Evolutionary conservation across 2,113 vertebrate genomes (phyloP).

Genomic region (Cygnus atratus): DNA sequence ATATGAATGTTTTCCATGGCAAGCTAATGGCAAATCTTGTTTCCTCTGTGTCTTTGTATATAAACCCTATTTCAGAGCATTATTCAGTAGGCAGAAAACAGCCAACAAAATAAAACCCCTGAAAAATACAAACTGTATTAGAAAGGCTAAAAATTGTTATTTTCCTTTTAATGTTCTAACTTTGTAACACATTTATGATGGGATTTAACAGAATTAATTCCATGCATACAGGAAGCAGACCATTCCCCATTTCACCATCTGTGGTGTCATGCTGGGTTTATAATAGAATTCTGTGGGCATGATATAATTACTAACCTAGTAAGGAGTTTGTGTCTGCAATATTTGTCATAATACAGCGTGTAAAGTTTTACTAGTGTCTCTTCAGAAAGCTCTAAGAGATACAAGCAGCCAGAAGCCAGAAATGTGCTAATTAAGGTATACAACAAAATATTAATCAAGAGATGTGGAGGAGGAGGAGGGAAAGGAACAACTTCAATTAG

Average conservation of each 20-base stretch:
- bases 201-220: constrained; percentile 41
- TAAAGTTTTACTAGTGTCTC: constrained; percentile 41
- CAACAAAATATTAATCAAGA: constrained; percentile 62
- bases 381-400: constrained; percentile 21
- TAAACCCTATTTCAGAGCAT: neutral
- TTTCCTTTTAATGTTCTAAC: constrained; percentile 41
- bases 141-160: constrained; percentile 32
- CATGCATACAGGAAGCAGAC: neutral
- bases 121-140: constrained; percentile 19
- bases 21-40: neutral
- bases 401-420: constrained; percentile 40
- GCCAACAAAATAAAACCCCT: constrained; percentile 36
- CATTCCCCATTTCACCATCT: constrained; percentile 39
- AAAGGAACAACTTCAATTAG: constrained; percentile 56
- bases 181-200: neutral
- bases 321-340: neutral
- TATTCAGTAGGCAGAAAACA: constrained; percentile 33
- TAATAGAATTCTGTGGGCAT: constrained; percentile 46
- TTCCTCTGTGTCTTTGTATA: constrained; percentile 29
- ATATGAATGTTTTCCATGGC: neutral
- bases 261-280: constrained; percentile 13
- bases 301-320: constrained; percentile 41
- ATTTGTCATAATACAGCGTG: constrained; percentile 12
- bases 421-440: constrained; percentile 51
- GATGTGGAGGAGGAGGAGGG: constrained; percentile 8